Evolutionary conservation across 2,888 invertebrate genomes (phyloP).

Genomic region (Lasioglossum villosulum): DNA sequence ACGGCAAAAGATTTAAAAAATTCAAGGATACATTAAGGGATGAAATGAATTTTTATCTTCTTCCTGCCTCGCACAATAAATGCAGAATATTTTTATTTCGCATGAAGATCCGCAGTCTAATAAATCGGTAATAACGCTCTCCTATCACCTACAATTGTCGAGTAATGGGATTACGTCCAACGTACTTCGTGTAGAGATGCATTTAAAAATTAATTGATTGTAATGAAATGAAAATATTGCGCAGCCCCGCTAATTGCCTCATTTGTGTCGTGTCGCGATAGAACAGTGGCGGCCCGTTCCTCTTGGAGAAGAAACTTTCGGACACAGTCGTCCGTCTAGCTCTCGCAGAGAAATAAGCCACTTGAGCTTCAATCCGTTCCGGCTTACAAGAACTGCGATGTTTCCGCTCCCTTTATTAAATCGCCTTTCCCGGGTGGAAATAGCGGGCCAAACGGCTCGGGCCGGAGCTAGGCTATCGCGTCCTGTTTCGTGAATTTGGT

Average conservation of each 20-base stretch:
- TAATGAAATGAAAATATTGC: too few species aligned
- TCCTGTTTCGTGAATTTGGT: constrained; percentile 57
- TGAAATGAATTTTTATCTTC: too few species aligned
- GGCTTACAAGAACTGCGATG: constrained; percentile 54
- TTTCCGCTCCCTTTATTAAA: constrained; percentile 56
- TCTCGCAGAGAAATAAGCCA: constrained; percentile 48
- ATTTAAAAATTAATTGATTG: too few species aligned
- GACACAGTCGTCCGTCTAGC: constrained; percentile 41
- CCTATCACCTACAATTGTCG: background rate
- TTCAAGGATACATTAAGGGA: too few species aligned
- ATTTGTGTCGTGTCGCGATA: constrained; percentile 18
- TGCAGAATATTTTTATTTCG: too few species aligned
- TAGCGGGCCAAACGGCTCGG: constrained; percentile 28
- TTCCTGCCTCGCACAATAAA: too few species aligned
- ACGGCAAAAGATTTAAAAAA: too few species aligned
- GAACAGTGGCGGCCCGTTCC: background rate
- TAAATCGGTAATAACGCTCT: too few species aligned
- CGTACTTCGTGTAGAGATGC: background rate
- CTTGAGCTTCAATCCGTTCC: constrained; percentile 55
- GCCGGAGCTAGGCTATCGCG: constrained; percentile 49
- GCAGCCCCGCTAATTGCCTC: constrained; percentile 37
- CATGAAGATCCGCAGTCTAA: too few species aligned
- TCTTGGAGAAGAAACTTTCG: constrained; percentile 29
- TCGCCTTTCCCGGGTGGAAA: constrained; percentile 47
- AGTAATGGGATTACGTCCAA: background rate